These are phyloP conservation scores for Rhinogobio ventralis DNA, from an alignment of 2,797 vertebrate species.

Conservation along the genomic window DNA sequence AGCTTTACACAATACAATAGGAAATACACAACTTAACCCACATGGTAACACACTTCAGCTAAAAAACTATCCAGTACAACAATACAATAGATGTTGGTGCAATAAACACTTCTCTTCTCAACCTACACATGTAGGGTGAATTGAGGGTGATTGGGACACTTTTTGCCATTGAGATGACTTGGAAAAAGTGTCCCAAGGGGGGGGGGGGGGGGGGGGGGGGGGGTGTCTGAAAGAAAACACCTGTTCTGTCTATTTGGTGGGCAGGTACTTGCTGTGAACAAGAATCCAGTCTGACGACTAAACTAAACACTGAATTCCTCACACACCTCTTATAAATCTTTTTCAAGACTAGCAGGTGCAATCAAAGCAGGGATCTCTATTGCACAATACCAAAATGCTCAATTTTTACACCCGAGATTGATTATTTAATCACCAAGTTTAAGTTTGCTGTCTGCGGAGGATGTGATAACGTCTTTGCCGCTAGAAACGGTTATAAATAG, in stretches of 20 bases:
- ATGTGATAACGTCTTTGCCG: neutral
- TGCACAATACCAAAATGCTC: neutral
- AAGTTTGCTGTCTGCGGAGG: neutral
- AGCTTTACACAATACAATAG: neutral
- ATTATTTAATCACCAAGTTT: neutral
- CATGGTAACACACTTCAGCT: neutral
- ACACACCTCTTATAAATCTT: slow-evolving; percentile 15
- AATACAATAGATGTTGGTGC: neutral
- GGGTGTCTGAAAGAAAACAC: neutral
- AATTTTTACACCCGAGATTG: neutral
- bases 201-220: neutral
- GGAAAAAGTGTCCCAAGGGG: too few relatives aligned
- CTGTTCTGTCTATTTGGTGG: neutral
- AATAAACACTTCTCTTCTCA: neutral
- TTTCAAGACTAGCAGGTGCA: neutral
- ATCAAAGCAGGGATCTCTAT: neutral
- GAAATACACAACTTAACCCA: neutral
- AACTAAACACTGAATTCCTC: slow-evolving; percentile 12
- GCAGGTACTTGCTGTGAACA: slow-evolving; percentile 27
- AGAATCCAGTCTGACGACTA: slow-evolving; percentile 86
- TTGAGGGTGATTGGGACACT: too few relatives aligned
- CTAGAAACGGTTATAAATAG: neutral
- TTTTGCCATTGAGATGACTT: too few relatives aligned
- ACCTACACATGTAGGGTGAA: too few relatives aligned
- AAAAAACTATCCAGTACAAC: neutral